Evolutionary conservation across 2,113 vertebrate species (phyloP).

Genomic region (Hystrix brachyura): DNA sequence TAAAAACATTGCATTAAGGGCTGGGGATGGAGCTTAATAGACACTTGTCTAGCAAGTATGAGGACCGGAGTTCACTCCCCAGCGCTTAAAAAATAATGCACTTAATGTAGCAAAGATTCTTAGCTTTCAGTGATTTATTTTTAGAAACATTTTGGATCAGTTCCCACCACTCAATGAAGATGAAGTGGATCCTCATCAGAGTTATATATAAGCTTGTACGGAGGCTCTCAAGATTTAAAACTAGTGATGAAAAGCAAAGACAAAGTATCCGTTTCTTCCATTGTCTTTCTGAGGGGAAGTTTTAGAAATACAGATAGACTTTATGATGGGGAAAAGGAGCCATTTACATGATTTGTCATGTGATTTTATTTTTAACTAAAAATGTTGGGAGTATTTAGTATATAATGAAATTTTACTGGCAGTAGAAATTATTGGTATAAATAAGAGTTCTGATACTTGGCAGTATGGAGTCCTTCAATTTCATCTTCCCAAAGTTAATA

Average conservation of each 20-base stretch:
- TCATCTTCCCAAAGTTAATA: not conserved
- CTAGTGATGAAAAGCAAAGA: not conserved
- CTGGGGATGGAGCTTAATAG: not conserved
- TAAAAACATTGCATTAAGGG: not conserved
- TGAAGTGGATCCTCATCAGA: slow-evolving; percentile 39
- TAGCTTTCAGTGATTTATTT: slow-evolving; percentile 48
- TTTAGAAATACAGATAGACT: not conserved
- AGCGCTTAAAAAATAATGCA: not conserved
- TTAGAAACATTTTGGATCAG: slow-evolving; percentile 42
- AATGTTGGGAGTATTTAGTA: slow-evolving; percentile 1
- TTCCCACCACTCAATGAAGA: slow-evolving; percentile 42
- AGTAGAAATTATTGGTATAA: not conserved
- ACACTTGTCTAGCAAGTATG: not conserved
- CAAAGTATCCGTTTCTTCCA: not conserved
- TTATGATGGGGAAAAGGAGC: not conserved
- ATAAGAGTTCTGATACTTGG: not conserved
- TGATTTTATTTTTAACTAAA: not conserved
- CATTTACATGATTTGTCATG: not conserved
- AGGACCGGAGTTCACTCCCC: not conserved
- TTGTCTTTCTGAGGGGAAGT: slow-evolving; percentile 11
- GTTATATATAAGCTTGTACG: slow-evolving; percentile 19
- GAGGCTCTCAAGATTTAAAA: slow-evolving; percentile 51
- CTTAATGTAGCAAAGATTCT: slow-evolving; percentile 24
- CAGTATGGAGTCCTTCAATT: not conserved
- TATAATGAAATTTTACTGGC: not conserved